Evolutionary conservation across 2,797 vertebrate species (phyloP), one percentile per base, ranked within the genome.

Genomic region (Lepus townsendii): DNA sequence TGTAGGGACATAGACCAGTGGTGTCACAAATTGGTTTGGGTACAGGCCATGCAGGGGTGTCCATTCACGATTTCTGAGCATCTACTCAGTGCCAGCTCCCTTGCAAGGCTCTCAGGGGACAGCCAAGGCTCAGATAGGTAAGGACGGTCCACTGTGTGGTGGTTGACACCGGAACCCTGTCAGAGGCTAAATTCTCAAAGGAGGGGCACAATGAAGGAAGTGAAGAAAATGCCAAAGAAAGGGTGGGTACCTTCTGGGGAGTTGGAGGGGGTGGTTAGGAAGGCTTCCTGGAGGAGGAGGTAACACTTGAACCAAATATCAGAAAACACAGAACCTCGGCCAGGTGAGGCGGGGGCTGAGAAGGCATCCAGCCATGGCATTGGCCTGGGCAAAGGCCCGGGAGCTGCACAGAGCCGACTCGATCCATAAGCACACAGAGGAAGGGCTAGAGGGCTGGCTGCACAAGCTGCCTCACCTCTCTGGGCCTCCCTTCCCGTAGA

Each of bases 241-340:
- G 35, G 7, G 3, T 47, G 42, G 24, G 26, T 11, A 42, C 13
- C 14, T 42, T 30, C 12, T 42, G 57, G 57, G 68, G n/a, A 84
- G 35, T 52, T 65, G 38, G 71, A 7, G 1, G n/a, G 30, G 24
- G 57, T 50, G 60, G 68, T 30, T 16, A 57, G 32, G 30, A 27
- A 32, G 57, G 16, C 77, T 71, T 92, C 72, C 42, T 90, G 62
- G 76, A 73, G 90, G 75, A 91, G 8, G 38, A 85, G 24, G 52
- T 27, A 4, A 72, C 22, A 24, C 20, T 75, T 86, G 24, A 84
- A 54, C n/a, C 17, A 38, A 86, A 17, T 24, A 65, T 65, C 68
- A 65, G 54, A 38, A 66, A 38, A 24, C 13, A 38, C 32, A 42
- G 14, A 32, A 10, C 19, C 38, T 54, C 0, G 13, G 30, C 26